Evolutionary conservation across 2,113 vertebrate genomes (phyloP), one percentile per base, ranked within the genome.

Genomic region (Mungos mungo): DNA sequence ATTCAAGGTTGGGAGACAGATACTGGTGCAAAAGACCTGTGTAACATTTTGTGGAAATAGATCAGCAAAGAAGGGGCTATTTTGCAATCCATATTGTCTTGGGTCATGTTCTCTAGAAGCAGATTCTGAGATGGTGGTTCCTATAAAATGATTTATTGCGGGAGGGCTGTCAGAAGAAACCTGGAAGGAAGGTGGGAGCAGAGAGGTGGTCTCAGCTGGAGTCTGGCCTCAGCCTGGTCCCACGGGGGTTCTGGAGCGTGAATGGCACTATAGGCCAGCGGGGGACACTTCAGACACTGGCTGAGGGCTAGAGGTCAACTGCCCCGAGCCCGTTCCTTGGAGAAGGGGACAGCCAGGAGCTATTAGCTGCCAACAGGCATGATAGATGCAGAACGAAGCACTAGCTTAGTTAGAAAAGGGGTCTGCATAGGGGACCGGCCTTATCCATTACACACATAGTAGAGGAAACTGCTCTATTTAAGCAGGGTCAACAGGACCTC

Each of bases 1-100:
- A 69, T 29, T 96, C n/a, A 92, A 96, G 74, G 77, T 57, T 38
- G 33, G 35, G 95, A 90, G 57, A 86, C 23, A 80, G 66, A 88
- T 92, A 79, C 60, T 35, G 15, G 31, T 83, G 3, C 23, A 68
- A 68, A 71, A 87, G 82, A 86, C 2, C 7, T 35, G 5, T 6
- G 2, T 77, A n/a, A 77, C 29, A 47, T 71, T 90, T 89, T 65
- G 1, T 93, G 35, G 85, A 87, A 94, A 60, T 60, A 31, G 1
- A 54, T 87, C 65, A 29, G 74, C 41, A 83, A 94, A 38, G 1
- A 5, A 77, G 52, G 41, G 15, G 69, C n/a, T 74, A 0, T 63
- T 96, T 96, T 96, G 77, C 35, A 60, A 18, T 82, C 54, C 69
- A 92, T 11, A 65, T 45, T n/a, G 52, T 66, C 45, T 69, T 90